phyloP scores from a whole-genome alignment of 2,113 vertebrate genomes.

The Ceuthmochares aereus region DNA sequence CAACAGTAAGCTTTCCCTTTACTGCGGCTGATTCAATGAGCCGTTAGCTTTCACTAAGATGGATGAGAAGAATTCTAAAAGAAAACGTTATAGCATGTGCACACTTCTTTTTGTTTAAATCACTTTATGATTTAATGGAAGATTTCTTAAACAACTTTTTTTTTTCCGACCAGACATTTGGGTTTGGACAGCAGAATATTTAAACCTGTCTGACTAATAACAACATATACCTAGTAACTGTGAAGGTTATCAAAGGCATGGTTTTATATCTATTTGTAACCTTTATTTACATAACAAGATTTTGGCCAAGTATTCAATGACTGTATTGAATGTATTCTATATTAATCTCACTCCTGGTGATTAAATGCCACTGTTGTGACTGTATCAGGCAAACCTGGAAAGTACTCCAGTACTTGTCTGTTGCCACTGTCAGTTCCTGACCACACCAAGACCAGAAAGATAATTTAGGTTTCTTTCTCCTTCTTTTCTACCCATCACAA shows the following conservation, averaged over 20 bases:
- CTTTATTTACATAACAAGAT: background rate
- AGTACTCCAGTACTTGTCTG: background rate
- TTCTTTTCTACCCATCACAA: background rate
- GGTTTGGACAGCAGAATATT: background rate
- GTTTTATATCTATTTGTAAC: background rate
- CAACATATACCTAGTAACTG: background rate
- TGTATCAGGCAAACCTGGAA: background rate
- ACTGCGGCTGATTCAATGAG: background rate
- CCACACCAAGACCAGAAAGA: background rate
- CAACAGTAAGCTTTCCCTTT: background rate
- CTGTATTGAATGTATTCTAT: background rate
- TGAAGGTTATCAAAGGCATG: background rate
- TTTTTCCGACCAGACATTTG: background rate
- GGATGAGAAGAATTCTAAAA: background rate
- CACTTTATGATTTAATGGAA: background rate
- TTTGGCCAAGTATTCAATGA: background rate
- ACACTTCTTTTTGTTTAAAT: background rate
- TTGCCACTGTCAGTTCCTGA: background rate
- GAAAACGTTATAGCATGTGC: background rate
- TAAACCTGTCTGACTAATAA: background rate
- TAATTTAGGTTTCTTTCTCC: background rate
- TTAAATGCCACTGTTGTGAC: rapidly evolving
- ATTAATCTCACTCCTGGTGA: background rate
- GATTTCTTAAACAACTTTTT: too few relatives aligned
- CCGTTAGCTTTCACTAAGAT: background rate